Evolutionary conservation across 2,888 invertebrate genomes (phyloP).

Genomic region (Apoda limacodes): DNA sequence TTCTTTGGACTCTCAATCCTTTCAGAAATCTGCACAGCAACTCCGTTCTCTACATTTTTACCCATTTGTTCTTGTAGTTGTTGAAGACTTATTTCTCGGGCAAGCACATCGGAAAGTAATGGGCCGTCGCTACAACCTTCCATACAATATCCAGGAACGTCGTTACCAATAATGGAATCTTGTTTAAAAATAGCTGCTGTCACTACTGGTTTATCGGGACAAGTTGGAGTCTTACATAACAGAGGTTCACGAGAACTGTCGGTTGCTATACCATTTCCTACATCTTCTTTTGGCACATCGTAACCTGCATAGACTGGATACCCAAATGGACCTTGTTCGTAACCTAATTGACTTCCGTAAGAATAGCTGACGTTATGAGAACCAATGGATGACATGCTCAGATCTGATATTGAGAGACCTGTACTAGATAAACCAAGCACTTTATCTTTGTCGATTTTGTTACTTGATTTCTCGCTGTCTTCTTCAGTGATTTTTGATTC

Average conservation of each 20-base stretch:
- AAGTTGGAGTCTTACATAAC: slow-evolving; percentile 57
- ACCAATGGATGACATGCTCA: slow-evolving; percentile 78
- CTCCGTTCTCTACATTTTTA: slow-evolving; percentile 51
- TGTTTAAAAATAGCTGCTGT: slow-evolving; percentile 79
- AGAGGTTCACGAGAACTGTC: slow-evolving; percentile 61
- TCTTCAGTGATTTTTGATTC: slow-evolving; percentile 42
- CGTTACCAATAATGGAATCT: slow-evolving; percentile 63
- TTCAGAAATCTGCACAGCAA: slow-evolving; percentile 40
- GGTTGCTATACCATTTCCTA: slow-evolving; percentile 40
- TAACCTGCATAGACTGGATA: slow-evolving; percentile 75
- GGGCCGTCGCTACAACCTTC: slow-evolving; percentile 66
- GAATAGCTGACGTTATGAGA: slow-evolving; percentile 81
- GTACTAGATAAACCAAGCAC: slow-evolving; percentile 73
- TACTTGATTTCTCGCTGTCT: slow-evolving; percentile 41
- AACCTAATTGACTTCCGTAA: slow-evolving; percentile 84
- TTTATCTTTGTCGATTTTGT: slow-evolving; percentile 44
- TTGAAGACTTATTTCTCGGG: slow-evolving; percentile 54
- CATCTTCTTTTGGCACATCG: slow-evolving; percentile 49
- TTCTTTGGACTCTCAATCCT: slow-evolving; percentile 54
- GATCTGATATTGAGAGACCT: slow-evolving; percentile 85
- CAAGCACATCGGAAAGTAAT: slow-evolving; percentile 60
- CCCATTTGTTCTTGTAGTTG: slow-evolving; percentile 50
- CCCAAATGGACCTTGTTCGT: slow-evolving; percentile 79
- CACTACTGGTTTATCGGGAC: slow-evolving; percentile 74
- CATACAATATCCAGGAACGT: slow-evolving; percentile 55